Evolutionary conservation across 2,797 vertebrate genomes (phyloP).

Genomic region (Lepus townsendii): DNA sequence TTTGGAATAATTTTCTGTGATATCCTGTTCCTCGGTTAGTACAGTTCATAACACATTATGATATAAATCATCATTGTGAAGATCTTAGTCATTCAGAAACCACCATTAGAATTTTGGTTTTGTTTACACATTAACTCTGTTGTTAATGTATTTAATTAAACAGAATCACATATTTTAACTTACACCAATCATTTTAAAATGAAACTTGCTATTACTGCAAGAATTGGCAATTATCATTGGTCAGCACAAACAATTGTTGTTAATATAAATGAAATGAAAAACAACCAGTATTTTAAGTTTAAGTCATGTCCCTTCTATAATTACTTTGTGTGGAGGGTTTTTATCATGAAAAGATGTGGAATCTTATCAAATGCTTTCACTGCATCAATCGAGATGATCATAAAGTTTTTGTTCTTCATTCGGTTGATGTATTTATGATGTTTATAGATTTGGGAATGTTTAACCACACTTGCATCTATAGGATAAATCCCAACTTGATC

Average conservation of each 20-base stretch:
- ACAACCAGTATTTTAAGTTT: neutral
- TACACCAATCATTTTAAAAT: slow-evolving; percentile 33
- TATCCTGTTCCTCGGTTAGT: neutral
- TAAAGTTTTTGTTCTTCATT: too few relatives aligned
- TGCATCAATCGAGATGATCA: too few relatives aligned
- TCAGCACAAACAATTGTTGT: neutral
- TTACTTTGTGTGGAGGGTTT: too few relatives aligned
- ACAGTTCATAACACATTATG: neutral
- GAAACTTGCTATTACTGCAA: neutral
- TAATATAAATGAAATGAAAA: slow-evolving; percentile 22
- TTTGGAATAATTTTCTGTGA: neutral
- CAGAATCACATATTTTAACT: neutral
- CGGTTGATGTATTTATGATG: too few relatives aligned
- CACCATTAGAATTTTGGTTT: neutral
- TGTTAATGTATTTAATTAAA: neutral
- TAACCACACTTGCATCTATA: too few relatives aligned
- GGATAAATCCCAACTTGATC: too few relatives aligned
- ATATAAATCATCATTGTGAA: neutral
- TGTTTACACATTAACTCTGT: neutral
- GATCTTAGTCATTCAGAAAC: neutral
- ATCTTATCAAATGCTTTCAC: too few relatives aligned
- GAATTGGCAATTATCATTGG: neutral
- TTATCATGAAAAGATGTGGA: too few relatives aligned
- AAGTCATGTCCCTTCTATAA: too few relatives aligned
- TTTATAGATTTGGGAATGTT: too few relatives aligned